Evolutionary conservation across 1,140 invertebrate genomes (phyloP).

Genomic region (Caenorhabditis briggsae): DNA sequence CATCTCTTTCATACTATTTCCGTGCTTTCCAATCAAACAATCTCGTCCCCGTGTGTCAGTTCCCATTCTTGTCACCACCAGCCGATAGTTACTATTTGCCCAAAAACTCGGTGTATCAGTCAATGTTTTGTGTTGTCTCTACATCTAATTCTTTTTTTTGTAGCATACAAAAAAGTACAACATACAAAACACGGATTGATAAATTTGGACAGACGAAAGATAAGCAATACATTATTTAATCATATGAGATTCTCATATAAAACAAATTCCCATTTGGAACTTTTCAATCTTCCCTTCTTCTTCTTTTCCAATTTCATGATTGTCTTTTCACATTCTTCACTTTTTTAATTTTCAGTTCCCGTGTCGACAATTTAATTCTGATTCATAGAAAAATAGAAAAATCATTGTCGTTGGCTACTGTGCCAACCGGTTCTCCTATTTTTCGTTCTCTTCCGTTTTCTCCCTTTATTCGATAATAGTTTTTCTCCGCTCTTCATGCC

Average conservation of each 20-base stretch:
- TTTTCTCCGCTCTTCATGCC: background rate
- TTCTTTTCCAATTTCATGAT: background rate
- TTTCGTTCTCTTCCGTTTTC: slow-evolving; percentile 3
- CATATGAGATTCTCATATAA: no score
- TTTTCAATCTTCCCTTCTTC: no score
- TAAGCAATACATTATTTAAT: no score
- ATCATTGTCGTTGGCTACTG: slow-evolving; percentile 1
- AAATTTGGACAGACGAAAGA: no score
- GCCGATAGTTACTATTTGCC: slow-evolving; percentile 23
- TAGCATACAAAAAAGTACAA: background rate
- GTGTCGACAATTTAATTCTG: background rate
- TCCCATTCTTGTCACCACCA: slow-evolving; percentile 35
- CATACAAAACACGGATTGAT: slow-evolving; percentile 12
- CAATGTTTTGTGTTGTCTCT: slow-evolving; percentile 32
- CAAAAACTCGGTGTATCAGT: slow-evolving; percentile 13
- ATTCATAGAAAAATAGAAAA: slow-evolving; percentile 17
- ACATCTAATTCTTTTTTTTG: slow-evolving; percentile 30
- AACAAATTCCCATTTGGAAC: no score
- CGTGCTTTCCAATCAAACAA: background rate
- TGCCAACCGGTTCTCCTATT: background rate
- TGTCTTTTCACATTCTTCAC: background rate
- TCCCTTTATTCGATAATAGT: background rate
- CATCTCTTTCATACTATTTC: background rate
- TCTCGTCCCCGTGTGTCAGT: slow-evolving; percentile 3
- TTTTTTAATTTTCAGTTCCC: slow-evolving; percentile 20